Conservation (phyloP, 2,797 vertebrate genomes). For the Neosilurus mollespiculum region DNA sequence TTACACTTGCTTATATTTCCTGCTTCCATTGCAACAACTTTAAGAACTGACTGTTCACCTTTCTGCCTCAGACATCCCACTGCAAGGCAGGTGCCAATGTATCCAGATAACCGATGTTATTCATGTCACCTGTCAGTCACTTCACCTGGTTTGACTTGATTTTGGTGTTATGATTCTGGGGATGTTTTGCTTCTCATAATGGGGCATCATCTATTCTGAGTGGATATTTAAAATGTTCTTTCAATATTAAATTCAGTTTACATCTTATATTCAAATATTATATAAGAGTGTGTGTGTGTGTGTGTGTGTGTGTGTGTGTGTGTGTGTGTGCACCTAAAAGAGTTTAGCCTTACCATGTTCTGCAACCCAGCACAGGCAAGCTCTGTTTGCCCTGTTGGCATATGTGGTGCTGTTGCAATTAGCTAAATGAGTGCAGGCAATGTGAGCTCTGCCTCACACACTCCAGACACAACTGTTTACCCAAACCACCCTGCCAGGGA, state of each 20-base stretch:
- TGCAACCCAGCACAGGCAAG: constrained; percentile 46
- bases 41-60: too few species aligned
- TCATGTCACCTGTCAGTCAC: too few species aligned
- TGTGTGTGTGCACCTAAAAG: constrained; percentile 8
- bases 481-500: constrained; percentile 55
- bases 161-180: not conserved
- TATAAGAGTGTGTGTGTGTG: not conserved
- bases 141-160: too few species aligned
- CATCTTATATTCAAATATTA: too few species aligned
- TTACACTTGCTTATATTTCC: too few species aligned
- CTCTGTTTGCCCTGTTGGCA: constrained; percentile 55
- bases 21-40: too few species aligned
- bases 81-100: too few species aligned
- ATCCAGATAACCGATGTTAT: too few species aligned
- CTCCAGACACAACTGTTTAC: constrained; percentile 59
- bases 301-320: not conserved
- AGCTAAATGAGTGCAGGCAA: constrained; percentile 55
- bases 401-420: constrained; percentile 54
- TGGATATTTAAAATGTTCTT: not conserved
- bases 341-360: constrained; percentile 4
- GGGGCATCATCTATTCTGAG: not conserved
- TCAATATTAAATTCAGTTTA: not conserved
- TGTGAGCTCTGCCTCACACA: constrained; percentile 51
- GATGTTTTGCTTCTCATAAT: not conserved
- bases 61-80: too few species aligned